Conservation (phyloP, 1,140 invertebrate species). For the Meteorus sp. region DNA sequence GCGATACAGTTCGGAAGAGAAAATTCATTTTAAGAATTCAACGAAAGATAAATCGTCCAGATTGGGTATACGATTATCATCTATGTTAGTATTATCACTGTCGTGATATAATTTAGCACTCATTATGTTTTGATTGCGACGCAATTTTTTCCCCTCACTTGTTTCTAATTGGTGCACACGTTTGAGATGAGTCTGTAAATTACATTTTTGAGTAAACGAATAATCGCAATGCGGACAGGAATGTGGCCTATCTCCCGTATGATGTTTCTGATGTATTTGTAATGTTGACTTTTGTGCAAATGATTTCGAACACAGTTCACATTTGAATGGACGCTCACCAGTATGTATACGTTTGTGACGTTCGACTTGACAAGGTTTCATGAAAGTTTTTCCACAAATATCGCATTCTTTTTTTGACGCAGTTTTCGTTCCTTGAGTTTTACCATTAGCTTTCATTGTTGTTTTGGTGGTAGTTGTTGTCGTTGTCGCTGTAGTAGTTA, state of each 20-base stretch:
- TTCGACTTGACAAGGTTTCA: slow-evolving; percentile 50
- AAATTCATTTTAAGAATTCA: slow-evolving; percentile 36
- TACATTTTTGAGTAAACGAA: slow-evolving; percentile 65
- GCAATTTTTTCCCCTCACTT: slow-evolving; percentile 34
- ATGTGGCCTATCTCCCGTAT: slow-evolving; percentile 62
- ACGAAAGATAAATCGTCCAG: slow-evolving; percentile 46
- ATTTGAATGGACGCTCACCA: slow-evolving; percentile 69
- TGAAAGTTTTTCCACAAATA: slow-evolving; percentile 52
- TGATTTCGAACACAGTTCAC: slow-evolving; percentile 65
- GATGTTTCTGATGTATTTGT: slow-evolving; percentile 64
- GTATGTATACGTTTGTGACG: slow-evolving; percentile 65
- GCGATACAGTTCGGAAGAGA: not conserved
- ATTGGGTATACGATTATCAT: slow-evolving; percentile 33
- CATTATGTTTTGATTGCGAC: slow-evolving; percentile 33
- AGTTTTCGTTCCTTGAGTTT: slow-evolving; percentile 23
- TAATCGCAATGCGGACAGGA: slow-evolving; percentile 59
- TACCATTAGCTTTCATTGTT: slow-evolving; percentile 5
- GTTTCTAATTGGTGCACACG: slow-evolving; percentile 54
- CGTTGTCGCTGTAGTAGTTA: no score
- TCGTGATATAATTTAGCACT: slow-evolving; percentile 32
- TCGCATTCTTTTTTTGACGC: slow-evolving; percentile 43
- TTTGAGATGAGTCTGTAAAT: slow-evolving; percentile 65
- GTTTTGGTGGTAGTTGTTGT: not conserved
- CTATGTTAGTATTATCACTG: slow-evolving; percentile 18
- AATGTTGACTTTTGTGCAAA: slow-evolving; percentile 71